Conservation (phyloP, 2,113 vertebrate genomes). For the Chiloscyllium plagiosum region DNA sequence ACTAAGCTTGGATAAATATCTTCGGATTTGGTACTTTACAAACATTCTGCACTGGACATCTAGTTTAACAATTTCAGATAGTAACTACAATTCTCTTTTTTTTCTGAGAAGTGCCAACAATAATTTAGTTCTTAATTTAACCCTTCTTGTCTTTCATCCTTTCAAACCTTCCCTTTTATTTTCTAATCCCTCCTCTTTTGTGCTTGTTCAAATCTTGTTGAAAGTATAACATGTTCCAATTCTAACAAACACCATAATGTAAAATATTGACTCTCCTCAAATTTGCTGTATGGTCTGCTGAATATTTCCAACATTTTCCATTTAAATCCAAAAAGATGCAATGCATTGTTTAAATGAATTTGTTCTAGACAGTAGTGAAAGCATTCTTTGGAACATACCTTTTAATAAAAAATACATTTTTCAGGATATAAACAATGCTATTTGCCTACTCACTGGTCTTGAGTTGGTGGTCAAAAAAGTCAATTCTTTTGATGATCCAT, state of each 20-base stretch:
- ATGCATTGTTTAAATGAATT: background rate
- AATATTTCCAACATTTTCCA: background rate
- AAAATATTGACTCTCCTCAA: background rate
- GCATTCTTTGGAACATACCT: background rate
- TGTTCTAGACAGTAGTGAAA: background rate
- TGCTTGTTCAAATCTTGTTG: background rate
- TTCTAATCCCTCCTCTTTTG: background rate
- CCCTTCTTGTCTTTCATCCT: background rate
- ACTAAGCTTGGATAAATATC: background rate
- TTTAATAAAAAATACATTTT: background rate
- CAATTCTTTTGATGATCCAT: background rate
- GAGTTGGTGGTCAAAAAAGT: background rate
- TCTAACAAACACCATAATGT: background rate
- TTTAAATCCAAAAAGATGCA: background rate
- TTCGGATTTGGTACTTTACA: background rate
- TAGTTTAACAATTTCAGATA: background rate
- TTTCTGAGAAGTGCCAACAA: background rate
- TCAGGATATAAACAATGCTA: background rate
- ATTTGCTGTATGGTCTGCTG: background rate
- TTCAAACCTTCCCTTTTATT: background rate
- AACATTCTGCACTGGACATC: background rate
- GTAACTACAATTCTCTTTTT: background rate
- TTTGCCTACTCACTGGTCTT: background rate
- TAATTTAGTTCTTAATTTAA: background rate
- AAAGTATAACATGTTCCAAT: background rate